These are phyloP conservation scores for Oryctes rhinoceros DNA, from an alignment of 1,140 invertebrate species.

Conservation along the genomic window DNA sequence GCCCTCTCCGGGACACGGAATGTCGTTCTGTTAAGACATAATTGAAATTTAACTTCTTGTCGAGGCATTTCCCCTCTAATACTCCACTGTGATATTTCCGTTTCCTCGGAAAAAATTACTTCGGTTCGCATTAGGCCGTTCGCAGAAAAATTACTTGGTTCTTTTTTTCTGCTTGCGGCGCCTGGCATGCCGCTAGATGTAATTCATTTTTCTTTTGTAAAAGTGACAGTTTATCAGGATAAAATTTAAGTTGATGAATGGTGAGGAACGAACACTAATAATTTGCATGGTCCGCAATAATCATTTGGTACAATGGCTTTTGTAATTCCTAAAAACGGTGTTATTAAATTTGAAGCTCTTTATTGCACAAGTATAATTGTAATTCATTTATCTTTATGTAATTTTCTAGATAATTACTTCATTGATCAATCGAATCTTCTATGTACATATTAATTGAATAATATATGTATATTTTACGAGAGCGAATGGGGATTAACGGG, in stretches of 20 bases:
- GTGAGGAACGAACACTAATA: too few relatives aligned
- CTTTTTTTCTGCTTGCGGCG: not conserved
- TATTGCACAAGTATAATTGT: too few relatives aligned
- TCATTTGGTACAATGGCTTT: too few relatives aligned
- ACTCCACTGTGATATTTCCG: not conserved
- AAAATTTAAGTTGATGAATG: not conserved
- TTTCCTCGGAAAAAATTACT: constrained; percentile 7
- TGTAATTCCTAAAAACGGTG: too few relatives aligned
- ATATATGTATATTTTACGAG: too few relatives aligned
- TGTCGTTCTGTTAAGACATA: not conserved
- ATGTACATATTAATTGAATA: too few relatives aligned
- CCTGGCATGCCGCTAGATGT: not conserved
- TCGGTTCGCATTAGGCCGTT: not conserved
- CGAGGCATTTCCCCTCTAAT: not conserved
- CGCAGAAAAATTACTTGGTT: not conserved
- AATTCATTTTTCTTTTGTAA: not conserved
- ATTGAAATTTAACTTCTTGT: constrained; percentile 27
- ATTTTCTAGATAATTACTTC: too few relatives aligned
- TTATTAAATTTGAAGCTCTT: too few relatives aligned
- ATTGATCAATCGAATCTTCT: too few relatives aligned
- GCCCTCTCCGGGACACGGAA: not conserved
- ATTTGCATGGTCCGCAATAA: too few relatives aligned
- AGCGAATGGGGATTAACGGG: too few relatives aligned
- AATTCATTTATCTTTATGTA: too few relatives aligned
- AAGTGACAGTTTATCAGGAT: not conserved